Conservation (phyloP, 2,113 vertebrate species). For the Dromaius novaehollandiae region DNA sequence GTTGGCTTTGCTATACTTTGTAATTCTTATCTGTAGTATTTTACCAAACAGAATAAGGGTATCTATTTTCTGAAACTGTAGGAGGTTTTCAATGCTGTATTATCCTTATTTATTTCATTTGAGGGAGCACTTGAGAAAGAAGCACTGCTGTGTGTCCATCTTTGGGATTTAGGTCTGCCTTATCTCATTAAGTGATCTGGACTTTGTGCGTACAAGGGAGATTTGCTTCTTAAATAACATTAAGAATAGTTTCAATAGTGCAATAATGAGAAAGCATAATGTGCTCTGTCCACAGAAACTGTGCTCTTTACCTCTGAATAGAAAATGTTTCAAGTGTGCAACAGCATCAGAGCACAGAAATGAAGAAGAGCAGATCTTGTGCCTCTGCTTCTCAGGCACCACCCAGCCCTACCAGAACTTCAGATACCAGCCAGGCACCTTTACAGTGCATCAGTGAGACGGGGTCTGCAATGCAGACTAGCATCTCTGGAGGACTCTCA, state of each 20-base stretch:
- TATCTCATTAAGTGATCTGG: not conserved
- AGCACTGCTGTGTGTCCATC: not conserved
- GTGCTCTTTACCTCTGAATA: not conserved
- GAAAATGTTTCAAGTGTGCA: not conserved
- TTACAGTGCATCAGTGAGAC: not conserved
- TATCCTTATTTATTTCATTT: slow-evolving; percentile 26
- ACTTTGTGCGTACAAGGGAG: not conserved
- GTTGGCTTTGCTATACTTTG: slow-evolving; percentile 51
- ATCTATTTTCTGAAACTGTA: slow-evolving; percentile 40
- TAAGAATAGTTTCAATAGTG: not conserved
- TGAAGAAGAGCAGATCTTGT: rapidly evolving
- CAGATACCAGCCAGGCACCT: not conserved
- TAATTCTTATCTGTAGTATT: slow-evolving; percentile 61
- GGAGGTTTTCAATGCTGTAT: slow-evolving; percentile 31
- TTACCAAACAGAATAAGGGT: slow-evolving; percentile 19
- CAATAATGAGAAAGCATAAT: not conserved
- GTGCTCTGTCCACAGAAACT: not conserved
- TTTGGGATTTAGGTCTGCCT: not conserved
- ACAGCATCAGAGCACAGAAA: not conserved
- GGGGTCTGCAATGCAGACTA: not conserved
- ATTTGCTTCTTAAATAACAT: slow-evolving; percentile 13
- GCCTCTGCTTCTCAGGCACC: not conserved
- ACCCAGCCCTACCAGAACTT: not conserved
- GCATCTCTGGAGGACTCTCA: not conserved
- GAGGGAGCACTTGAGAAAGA: not conserved